Percentiles rank a stretch among this genome's conserved stretches.
phyloP scores from a whole-genome alignment of 1,140 invertebrate species.

The Drosophila ananassae region DNA sequence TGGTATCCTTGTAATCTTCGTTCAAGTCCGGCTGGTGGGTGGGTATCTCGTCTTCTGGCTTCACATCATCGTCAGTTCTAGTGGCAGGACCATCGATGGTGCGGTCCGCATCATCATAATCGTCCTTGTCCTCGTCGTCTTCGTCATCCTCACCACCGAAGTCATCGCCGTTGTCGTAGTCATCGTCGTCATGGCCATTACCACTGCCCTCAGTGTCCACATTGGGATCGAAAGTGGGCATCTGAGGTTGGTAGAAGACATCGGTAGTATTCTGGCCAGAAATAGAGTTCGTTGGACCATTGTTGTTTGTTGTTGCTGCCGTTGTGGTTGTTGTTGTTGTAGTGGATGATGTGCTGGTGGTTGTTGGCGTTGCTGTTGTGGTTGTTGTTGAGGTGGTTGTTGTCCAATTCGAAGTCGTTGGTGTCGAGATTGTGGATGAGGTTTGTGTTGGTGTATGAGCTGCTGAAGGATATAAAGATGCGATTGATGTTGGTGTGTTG shows the following conservation, averaged over 20 bases:
- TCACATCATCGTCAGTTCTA: background rate
- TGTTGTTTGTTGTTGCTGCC: background rate
- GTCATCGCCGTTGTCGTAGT: slow-evolving; percentile 24
- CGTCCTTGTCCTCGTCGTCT: slow-evolving; percentile 30
- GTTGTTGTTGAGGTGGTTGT: slow-evolving; percentile 20
- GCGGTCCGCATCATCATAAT: slow-evolving; percentile 16
- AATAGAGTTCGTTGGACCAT: background rate
- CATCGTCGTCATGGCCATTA: slow-evolving; percentile 20
- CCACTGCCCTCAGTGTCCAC: slow-evolving; percentile 62
- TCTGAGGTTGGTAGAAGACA: slow-evolving; percentile 13
- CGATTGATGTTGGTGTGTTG: slow-evolving; percentile 62
- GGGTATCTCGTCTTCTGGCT: background rate
- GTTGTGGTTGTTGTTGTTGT: slow-evolving; percentile 15
- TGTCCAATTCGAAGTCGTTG: slow-evolving; percentile 25
- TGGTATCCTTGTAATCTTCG: slow-evolving; percentile 12
- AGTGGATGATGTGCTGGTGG: background rate
- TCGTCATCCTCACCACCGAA: slow-evolving; percentile 2
- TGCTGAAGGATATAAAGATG: slow-evolving; percentile 80
- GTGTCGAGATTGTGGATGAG: slow-evolving; percentile 47
- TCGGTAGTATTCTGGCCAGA: slow-evolving; percentile 15
- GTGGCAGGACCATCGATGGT: slow-evolving; percentile 16
- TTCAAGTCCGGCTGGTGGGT: slow-evolving; percentile 9
- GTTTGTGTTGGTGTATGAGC: slow-evolving; percentile 67
- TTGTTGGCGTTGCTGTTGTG: slow-evolving; percentile 7
- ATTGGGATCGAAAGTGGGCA: slow-evolving; percentile 41